Evolutionary conservation across 2,888 invertebrate genomes (phyloP).

Genomic region (Trisateles emortualis): DNA sequence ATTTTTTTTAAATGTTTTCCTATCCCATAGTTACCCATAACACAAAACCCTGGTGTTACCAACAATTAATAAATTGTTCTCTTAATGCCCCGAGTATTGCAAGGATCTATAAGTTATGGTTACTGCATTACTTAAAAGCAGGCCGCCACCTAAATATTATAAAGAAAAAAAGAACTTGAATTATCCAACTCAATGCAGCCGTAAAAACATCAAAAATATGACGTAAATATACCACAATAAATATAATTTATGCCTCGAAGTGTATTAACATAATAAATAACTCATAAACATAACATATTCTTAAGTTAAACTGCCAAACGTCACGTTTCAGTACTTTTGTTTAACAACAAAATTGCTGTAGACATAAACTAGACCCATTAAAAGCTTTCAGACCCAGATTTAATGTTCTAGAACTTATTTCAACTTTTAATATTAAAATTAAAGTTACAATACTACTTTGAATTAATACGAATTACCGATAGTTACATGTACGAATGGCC

Average conservation of each 20-base stretch:
- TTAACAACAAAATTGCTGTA: not conserved
- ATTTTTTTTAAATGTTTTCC: too few species aligned
- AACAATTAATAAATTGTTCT: too few species aligned
- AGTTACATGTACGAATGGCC: too few species aligned
- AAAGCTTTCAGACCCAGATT: not conserved
- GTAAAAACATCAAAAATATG: not conserved
- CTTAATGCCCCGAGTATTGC: too few species aligned
- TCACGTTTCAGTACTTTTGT: conserved; percentile 47
- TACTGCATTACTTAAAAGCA: too few species aligned
- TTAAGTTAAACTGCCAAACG: not conserved
- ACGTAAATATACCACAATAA: not conserved
- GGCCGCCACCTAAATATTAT: too few species aligned
- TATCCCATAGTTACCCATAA: too few species aligned
- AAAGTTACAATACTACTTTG: not conserved
- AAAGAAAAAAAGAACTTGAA: too few species aligned
- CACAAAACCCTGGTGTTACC: too few species aligned
- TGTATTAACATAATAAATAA: not conserved
- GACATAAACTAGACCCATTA: not conserved
- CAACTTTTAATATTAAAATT: not conserved
- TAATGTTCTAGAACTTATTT: not conserved
- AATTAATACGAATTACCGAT: too few species aligned
- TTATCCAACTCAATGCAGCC: too few species aligned
- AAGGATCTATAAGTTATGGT: too few species aligned
- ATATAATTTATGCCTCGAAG: not conserved
- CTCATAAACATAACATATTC: not conserved